Percentiles rank a stretch among this genome's conserved stretches.
Conservation (phyloP, 2,113 vertebrate species). For the Cisticola juncidis region DNA sequence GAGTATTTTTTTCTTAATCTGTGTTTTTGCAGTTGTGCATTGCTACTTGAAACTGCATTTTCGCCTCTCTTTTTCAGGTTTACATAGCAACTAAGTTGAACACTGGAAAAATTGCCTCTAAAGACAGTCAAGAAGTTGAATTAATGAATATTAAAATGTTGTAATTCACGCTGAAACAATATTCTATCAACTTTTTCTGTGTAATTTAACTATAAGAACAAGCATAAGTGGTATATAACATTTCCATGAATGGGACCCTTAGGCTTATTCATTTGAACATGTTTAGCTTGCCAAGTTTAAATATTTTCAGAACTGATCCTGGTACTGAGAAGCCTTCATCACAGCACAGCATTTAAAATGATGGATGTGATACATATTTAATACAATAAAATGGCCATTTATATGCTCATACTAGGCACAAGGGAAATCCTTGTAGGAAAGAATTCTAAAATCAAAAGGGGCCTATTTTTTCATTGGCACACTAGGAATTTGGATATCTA, state of each 20-base stretch:
- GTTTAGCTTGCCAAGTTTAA: conserved; percentile 79
- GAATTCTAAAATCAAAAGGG: conserved; percentile 72
- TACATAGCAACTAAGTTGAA: conserved; percentile 32
- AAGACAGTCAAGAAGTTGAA: not conserved
- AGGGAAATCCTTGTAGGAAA: conserved; percentile 74
- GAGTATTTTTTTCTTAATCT: not conserved
- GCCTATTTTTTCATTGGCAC: conserved; percentile 56
- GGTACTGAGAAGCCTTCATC: conserved; percentile 75
- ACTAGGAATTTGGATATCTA: conserved; percentile 55
- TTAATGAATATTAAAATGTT: conserved; percentile 71
- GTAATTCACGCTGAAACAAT: conserved; percentile 67
- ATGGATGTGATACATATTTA: conserved; percentile 82
- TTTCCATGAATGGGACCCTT: conserved; percentile 69
- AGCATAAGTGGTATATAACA: conserved; percentile 65
- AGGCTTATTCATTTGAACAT: conserved; percentile 69
- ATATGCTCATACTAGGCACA: conserved; percentile 76
- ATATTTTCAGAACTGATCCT: conserved; percentile 76
- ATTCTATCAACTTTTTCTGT: conserved; percentile 55
- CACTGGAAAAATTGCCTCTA: conserved; percentile 49
- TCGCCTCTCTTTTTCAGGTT: not conserved
- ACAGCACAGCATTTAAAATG: conserved; percentile 77
- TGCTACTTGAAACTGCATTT: not conserved
- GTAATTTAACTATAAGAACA: conserved; percentile 56
- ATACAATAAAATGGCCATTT: conserved; percentile 81
- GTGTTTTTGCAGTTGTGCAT: not conserved